Evolutionary conservation across 1,140 invertebrate species (phyloP), one percentile per base, ranked within the genome.

Genomic region (Homarus americanus): DNA sequence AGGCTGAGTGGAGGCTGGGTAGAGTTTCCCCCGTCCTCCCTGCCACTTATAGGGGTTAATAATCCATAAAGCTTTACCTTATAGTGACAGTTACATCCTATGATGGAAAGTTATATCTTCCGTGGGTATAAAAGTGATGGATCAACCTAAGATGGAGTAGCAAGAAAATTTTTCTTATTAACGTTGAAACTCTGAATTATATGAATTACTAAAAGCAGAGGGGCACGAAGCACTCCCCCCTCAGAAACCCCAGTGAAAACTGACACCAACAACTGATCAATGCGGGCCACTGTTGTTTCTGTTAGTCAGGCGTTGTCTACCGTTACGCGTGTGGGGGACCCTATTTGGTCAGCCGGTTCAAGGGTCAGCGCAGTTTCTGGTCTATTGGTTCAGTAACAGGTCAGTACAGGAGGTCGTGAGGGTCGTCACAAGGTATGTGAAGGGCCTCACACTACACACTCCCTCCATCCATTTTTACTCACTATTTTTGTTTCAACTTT

Each of bases 281-380:
- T 76, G 83, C n/a, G 83, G 83, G 83, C 15, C 69, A 15, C 41
- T 86, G 83, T 86, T 76, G 34, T 38, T 38, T 36, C 66, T 40
- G 36, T 69, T 38, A 58, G 49, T 69, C 53, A 24, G 24, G 66
- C n/a, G 63, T n/a, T 15, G 63, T 38, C 15, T 58, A 10, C 32
- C 12, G 44, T 34, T 24, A 36, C 0, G 49, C 20, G 38, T 32
- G 79, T 53, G 79, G 28, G 34, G 28, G 44, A 36, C 44, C 28
- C 53, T 58, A 82, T 82, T 82, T 82, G 44, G 79, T 1, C 38
- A 63, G 79, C 79, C 79, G 53, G 32, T 28, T 79, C 40, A 49
- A 36, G 79, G 44, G 79, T 69, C 63, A 32, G n/a, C 17, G 3
- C 63, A 28, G n/a, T 69, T 69, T 32, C 17, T 69, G n/a, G n/a